These are phyloP conservation scores for Phasia obesa DNA, from an alignment of 2,888 invertebrate genomes.

Conservation along the genomic window DNA sequence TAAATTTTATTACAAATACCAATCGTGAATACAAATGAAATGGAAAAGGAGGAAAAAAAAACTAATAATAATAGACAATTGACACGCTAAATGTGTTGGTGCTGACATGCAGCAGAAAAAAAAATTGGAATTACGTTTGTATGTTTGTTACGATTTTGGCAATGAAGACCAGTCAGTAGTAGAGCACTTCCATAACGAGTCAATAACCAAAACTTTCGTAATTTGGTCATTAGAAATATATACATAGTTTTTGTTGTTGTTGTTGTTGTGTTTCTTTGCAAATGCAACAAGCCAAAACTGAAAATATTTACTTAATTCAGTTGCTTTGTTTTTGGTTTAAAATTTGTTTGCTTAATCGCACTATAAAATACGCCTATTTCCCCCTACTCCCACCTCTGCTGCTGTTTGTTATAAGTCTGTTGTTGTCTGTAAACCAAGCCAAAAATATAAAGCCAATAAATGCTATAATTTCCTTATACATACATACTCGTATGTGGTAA, in stretches of 20 bases:
- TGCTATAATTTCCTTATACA: constrained; percentile 42
- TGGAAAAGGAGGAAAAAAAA: constrained; percentile 19
- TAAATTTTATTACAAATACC: constrained; percentile 60
- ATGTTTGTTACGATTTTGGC: constrained; percentile 38
- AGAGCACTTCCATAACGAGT: constrained; percentile 22
- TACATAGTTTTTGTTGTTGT: background rate
- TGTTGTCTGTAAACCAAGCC: constrained; percentile 14
- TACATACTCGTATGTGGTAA: background rate
- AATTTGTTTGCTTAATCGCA: constrained; percentile 22
- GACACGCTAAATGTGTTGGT: constrained; percentile 61
- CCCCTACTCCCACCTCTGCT: background rate
- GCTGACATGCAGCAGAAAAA: background rate
- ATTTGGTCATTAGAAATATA: constrained; percentile 20
- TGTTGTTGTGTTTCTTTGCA: background rate
- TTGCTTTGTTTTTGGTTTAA: constrained; percentile 19
- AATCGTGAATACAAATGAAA: constrained; percentile 55
- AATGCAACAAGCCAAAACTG: constrained; percentile 56
- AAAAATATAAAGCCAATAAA: constrained; percentile 14
- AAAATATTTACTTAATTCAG: constrained; percentile 27
- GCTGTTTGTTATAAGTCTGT: too few species aligned
- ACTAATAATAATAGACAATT: constrained; percentile 50
- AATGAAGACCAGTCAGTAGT: constrained; percentile 55
- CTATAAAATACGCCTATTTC: constrained; percentile 13
- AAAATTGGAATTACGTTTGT: constrained; percentile 23
- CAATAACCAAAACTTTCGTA: constrained; percentile 31